Evolutionary conservation across 2,797 vertebrate genomes (phyloP), one percentile per base, ranked within the genome.

Genomic region (Gymnothorax reevesii): DNA sequence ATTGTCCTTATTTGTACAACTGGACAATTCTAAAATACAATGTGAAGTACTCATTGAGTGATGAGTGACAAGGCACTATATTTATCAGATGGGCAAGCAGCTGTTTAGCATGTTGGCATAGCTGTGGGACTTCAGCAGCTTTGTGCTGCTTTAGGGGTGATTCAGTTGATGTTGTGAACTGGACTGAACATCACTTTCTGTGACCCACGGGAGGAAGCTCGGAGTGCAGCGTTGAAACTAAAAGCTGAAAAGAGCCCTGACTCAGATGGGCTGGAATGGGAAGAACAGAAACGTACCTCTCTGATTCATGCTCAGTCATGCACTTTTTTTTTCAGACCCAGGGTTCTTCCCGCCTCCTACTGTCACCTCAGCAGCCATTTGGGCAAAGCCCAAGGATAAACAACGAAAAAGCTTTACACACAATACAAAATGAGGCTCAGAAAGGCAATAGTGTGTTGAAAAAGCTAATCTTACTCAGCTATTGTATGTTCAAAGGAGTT

Each of bases 191-290:
- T 20, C 49, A 9, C 79, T 10, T 52, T 49, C 64, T 52, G 87
- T 84, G 64, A 71, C 12, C 12, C 66, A 6, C 88, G 99, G 98
- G 99, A 98, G 85, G 97, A 98, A 92, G 97, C 96, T 0, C 95
- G 98, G 90, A 97, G 98, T 91, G 94, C 98, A 90, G 97, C 97
- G 0, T 91, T 99, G 91, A 99, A 99, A 93, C 98, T 98, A 90
- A 95, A 98, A 89, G 98, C 98, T 0, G 98, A 99, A 84, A 97
- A 97, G 91, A 96, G 94, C 17, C 88, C 96, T 83, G 96, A 98
- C 89, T 96, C 93, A 0, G 98, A 98, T 91, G 97, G 96, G 83
- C 95, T 97, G 20, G 97, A 96, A 92, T 99, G 98, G 96, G 99
- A 99, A 88, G 95, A 95, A 84, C 95, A 96, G 57, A 57, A 84